Conservation (phyloP, 2,888 invertebrate species). For the Ptychoptera albimana region DNA sequence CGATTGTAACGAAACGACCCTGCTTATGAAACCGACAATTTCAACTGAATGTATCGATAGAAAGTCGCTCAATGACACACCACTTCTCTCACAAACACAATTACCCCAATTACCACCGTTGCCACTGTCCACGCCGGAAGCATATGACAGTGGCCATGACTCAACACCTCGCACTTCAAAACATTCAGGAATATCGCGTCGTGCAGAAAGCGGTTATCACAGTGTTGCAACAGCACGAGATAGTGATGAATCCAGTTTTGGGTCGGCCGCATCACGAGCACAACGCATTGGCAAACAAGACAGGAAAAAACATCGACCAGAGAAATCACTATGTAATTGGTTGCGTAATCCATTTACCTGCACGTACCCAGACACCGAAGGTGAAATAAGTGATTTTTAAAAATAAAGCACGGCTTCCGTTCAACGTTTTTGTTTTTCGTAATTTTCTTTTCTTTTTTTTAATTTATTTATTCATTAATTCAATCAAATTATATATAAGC, state of each 20-base stretch:
- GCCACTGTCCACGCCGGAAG: slow-evolving; percentile 40
- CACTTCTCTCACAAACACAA: slow-evolving; percentile 24
- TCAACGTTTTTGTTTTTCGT: no score
- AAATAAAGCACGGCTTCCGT: no score
- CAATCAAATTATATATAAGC: no score
- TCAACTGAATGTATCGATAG: slow-evolving; percentile 11
- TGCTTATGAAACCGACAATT: slow-evolving; percentile 17
- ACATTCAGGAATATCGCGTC: slow-evolving; percentile 60
- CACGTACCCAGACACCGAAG: slow-evolving; percentile 57
- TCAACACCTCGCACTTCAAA: slow-evolving; percentile 70
- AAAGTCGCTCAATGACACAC: slow-evolving; percentile 11
- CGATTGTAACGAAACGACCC: slow-evolving; percentile 22
- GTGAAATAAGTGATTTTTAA: slow-evolving; percentile 48
- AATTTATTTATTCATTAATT: no score
- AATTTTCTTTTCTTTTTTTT: no score
- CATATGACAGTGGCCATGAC: slow-evolving; percentile 72
- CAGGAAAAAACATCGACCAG: slow-evolving; percentile 45
- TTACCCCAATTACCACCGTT: slow-evolving; percentile 20
- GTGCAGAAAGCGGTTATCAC: slow-evolving; percentile 83
- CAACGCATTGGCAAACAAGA: slow-evolving; percentile 12
- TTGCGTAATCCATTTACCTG: slow-evolving; percentile 59
- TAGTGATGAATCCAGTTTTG: slow-evolving; percentile 74
- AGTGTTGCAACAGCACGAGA: slow-evolving; percentile 64
- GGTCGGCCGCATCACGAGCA: slow-evolving; percentile 34
- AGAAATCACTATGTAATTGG: slow-evolving; percentile 60